Base-by-base conservation (phyloP, 2,113 vertebrate species). In the Mastomys coucha region DNA sequence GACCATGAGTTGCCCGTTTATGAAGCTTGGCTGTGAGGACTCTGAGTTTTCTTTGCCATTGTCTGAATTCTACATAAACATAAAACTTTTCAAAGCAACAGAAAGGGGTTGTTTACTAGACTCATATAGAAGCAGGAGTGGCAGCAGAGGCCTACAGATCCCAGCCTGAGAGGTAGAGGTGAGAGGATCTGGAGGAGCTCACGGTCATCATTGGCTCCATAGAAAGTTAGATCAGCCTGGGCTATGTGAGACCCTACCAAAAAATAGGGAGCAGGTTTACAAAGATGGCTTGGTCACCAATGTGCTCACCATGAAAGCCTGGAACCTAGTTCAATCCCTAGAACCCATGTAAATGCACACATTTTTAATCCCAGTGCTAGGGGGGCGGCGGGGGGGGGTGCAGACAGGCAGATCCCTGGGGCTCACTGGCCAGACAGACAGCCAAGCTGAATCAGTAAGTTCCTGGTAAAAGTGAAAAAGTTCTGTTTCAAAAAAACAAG, bases 21-120 rank as follows among this genome's bases (percentile, higher is more conserved):
- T 77, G 22, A 42, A 84, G 8, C 16, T n/a, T 26, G 13, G 60
- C 39, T 31, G 8, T 13, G 49, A 45, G 75, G 17, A 70, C n/a
- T 85, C 39, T 17, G 4, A 69, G 3, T 84, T 63, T 58, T 76
- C 69, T 72, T 51, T 96, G 67, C 12, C 58, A 28, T 31, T 31
- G 19, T 63, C 81, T 60, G 26, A 67, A 26, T 90, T 95, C 67
- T 60, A 36, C 13, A 72, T 6, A 36, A 14, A 26, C 60, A 69
- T 89, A 51, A 86, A 86, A 89, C 58, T 53, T 63, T 81, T 73
- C 82, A 63, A 87, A 63, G 86, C 20, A 67, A 87, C n/a, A 75
- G 19, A 39, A 12, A n/a, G 77, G 78, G 1, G 0, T 82, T 75
- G 45, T 70, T 77, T 9, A 56, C 13, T 39, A 65, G 17, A 36